Conservation (phyloP, 1,140 invertebrate species). For the Odontomachus brunneus region DNA sequence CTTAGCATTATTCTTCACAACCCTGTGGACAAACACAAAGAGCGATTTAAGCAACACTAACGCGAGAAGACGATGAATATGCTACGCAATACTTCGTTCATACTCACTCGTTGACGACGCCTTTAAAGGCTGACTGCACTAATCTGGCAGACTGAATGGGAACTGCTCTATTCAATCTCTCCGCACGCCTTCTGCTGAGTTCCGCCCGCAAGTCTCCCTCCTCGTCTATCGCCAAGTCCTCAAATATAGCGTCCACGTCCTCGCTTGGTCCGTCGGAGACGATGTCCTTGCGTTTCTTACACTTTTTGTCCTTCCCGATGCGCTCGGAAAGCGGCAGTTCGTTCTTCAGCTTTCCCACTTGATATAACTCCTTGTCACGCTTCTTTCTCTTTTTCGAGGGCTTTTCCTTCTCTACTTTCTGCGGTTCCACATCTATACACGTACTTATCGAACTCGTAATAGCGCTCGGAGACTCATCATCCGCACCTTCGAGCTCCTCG, state of each 20-base stretch:
- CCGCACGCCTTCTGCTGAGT: slow-evolving; percentile 81
- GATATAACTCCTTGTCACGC: slow-evolving; percentile 83
- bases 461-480: slow-evolving; percentile 63
- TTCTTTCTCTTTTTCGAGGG: slow-evolving; percentile 81
- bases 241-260: slow-evolving; percentile 67
- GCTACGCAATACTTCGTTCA: neutral
- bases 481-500: slow-evolving; percentile 70
- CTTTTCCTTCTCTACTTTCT: slow-evolving; percentile 73
- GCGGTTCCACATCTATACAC: slow-evolving; percentile 69
- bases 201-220: slow-evolving; percentile 81
- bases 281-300: slow-evolving; percentile 76
- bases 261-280: slow-evolving; percentile 60
- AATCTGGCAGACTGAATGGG: slow-evolving; percentile 82
- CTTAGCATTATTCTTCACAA: slow-evolving; percentile 80
- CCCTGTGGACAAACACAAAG: slow-evolving; percentile 69
- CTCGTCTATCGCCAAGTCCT: slow-evolving; percentile 79
- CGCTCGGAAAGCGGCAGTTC: slow-evolving; percentile 79
- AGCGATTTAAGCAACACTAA: slow-evolving; percentile 13
- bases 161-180: slow-evolving; percentile 78
- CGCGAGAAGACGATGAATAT: slow-evolving; percentile 6
- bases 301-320: slow-evolving; percentile 81
- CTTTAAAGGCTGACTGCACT: slow-evolving; percentile 83
- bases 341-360: slow-evolving; percentile 79
- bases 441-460: slow-evolving; percentile 64
- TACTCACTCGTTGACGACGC: slow-evolving; percentile 83